Evolutionary conservation across 2,888 invertebrate species (phyloP), one percentile per base, ranked within the genome.

Genomic region (Dolomedes plantarius): DNA sequence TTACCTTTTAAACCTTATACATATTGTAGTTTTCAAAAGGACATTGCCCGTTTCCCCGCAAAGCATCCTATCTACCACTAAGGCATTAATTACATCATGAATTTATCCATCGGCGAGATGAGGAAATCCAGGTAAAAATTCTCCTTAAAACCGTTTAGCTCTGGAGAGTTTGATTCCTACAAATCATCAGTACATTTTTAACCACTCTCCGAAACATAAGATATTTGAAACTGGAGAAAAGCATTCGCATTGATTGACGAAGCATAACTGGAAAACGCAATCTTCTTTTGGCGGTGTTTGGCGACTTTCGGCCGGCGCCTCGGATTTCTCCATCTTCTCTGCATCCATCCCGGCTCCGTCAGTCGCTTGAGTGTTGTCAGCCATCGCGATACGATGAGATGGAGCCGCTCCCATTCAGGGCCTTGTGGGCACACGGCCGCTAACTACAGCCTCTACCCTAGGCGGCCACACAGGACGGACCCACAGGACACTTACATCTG

Each of bases 401-500:
- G 86, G 86, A 86, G 86, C 56, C 86, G 86, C 64, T 72, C 80
- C 46, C n/a, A 69, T 41, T 31, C 80, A 71, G 79, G 86, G 72
- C 71, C 77, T 56, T 68, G 77, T 39, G 32, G 77, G 77, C 80
- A 75, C 68, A 65, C 80, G 62, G 86, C 62, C 11, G 62, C n/a
- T 32, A 32, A 16, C 46, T 50, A 56, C 75, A 72, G 67, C 75
- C 19, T 62, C 69, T 62, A 69, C 46, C 68, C 74, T 74, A 74
- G 78, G 72, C 77, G 83, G 77, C 83, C 83, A 46, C 75, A 76
- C 56, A 50, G 69, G 29, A 27, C 72, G 31, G 31, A 62, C 27
- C 56, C 77, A 7, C 92, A 93, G 90, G 92, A 93, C 80, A 93
- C 93, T 56, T 94, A 94, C 91, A 93, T 94, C 89, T 94, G 94